These are phyloP conservation scores for Serranus cabrilla DNA, from an alignment of 2,797 vertebrate species.

Conservation along the genomic window DNA sequence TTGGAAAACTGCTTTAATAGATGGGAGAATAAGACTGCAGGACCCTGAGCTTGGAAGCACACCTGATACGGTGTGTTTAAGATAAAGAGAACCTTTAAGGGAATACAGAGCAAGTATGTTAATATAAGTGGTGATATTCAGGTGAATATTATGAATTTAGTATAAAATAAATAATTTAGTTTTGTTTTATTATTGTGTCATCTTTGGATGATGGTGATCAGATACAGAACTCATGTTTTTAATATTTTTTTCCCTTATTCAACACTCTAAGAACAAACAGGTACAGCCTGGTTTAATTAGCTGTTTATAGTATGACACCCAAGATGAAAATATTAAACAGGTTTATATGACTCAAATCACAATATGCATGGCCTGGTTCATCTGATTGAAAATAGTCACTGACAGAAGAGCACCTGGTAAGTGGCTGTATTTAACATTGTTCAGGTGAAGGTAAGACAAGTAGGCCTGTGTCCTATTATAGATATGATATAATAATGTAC, in stretches of 20 bases:
- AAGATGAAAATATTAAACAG: neutral
- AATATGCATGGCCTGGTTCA: neutral
- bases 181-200: neutral
- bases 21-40: constrained; percentile 7
- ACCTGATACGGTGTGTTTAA: neutral
- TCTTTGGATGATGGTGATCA: neutral
- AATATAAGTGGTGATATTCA: neutral
- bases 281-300: neutral
- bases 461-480: neutral
- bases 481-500: neutral
- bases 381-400: neutral
- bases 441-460: neutral
- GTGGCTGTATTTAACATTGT: neutral
- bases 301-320: neutral
- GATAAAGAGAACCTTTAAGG: neutral
- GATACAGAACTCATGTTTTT: neutral
- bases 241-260: neutral
- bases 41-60: neutral
- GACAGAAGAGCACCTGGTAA: neutral
- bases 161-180: too few species aligned
- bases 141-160: too few species aligned
- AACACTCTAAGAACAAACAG: neutral
- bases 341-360: constrained; percentile 6
- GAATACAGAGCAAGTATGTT: neutral
- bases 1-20: constrained; percentile 49